These are phyloP conservation scores for Valencia hispanica DNA, from an alignment of 2,797 vertebrate genomes.

Conservation along the genomic window DNA sequence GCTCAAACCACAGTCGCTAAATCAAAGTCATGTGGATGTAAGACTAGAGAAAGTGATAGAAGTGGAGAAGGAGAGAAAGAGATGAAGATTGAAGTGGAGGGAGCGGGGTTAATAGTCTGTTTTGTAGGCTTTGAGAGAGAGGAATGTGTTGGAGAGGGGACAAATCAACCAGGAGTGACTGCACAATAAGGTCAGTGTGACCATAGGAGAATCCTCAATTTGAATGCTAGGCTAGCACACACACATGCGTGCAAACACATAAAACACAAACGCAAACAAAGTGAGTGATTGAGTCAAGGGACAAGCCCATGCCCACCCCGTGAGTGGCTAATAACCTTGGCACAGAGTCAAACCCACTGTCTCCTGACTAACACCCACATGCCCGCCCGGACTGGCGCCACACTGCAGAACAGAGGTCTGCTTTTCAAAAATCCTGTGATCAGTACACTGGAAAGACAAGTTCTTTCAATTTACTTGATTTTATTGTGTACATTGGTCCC, in stretches of 20 bases:
- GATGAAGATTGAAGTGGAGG: not conserved
- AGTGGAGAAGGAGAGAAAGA: constrained; percentile 19
- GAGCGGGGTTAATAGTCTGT: constrained; percentile 47
- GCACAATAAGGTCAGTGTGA: constrained; percentile 79
- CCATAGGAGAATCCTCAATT: constrained; percentile 66
- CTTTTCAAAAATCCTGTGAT: constrained; percentile 72
- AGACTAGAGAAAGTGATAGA: constrained; percentile 43
- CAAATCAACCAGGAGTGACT: constrained; percentile 75
- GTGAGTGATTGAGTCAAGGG: constrained; percentile 68
- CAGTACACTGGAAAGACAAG: no score
- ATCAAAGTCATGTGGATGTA: constrained; percentile 70
- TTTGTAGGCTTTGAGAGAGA: constrained; percentile 58
- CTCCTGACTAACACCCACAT: constrained; percentile 81
- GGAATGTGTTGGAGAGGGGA: constrained; percentile 75
- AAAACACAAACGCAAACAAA: constrained; percentile 66
- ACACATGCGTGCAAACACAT: constrained; percentile 61
- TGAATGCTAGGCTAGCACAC: constrained; percentile 41
- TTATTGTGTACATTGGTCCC: no score
- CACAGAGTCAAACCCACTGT: constrained; percentile 86
- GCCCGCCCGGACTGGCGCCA: constrained; percentile 79
- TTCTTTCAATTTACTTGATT: no score
- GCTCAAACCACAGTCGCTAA: constrained; percentile 75
- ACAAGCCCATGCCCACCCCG: constrained; percentile 74
- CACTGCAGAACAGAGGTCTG: constrained; percentile 70
- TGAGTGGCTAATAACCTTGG: constrained; percentile 82